Conservation (phyloP, 1,140 invertebrate species). For the Ectropis grisescens region DNA sequence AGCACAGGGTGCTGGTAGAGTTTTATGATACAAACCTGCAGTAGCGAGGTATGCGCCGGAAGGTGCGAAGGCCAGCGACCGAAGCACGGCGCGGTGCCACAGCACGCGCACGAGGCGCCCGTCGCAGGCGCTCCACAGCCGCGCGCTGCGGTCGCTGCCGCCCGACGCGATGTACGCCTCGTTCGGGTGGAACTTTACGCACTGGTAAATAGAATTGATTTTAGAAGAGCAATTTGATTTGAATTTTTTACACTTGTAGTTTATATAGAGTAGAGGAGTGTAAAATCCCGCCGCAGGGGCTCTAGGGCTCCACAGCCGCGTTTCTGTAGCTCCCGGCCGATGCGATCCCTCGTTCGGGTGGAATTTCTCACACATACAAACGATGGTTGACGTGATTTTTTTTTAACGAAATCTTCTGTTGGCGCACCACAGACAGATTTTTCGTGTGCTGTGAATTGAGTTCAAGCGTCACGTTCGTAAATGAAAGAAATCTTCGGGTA, state of each 20-base stretch:
- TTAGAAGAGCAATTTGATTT: no score
- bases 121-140: slow-evolving; percentile 78
- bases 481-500: no score
- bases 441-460: no score
- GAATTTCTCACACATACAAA: no score
- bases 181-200: slow-evolving; percentile 87
- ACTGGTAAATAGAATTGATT: slow-evolving; percentile 72
- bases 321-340: slow-evolving; percentile 84
- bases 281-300: slow-evolving; percentile 68
- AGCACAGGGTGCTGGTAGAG: no score
- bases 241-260: no score
- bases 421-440: no score
- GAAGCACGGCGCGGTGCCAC: slow-evolving; percentile 80
- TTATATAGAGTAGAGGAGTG: no score
- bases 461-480: no score
- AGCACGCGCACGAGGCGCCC: slow-evolving; percentile 82
- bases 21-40: slow-evolving; percentile 66
- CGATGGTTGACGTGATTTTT: no score
- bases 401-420: no score
- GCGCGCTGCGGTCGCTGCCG: slow-evolving; percentile 81
- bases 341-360: slow-evolving; percentile 41
- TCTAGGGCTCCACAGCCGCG: slow-evolving; percentile 84
- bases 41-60: slow-evolving; percentile 87
- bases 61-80: slow-evolving; percentile 84
- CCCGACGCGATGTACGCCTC: slow-evolving; percentile 84